phyloP scores from a whole-genome alignment of 2,888 invertebrate species.

The Apomyelois bistriatella region DNA sequence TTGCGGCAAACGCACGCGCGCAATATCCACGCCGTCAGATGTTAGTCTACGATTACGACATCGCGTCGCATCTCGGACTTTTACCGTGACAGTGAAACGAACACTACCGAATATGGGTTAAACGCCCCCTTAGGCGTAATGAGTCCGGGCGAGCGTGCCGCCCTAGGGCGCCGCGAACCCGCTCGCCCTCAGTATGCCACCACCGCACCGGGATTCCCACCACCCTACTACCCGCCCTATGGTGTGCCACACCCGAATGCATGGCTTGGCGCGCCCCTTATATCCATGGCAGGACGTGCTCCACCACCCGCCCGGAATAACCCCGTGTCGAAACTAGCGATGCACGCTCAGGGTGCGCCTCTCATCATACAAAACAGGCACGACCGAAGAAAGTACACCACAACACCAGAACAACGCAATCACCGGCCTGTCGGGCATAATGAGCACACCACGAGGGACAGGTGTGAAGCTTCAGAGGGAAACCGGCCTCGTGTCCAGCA shows the following conservation, averaged over 20 bases:
- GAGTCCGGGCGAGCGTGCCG: conserved; percentile 79
- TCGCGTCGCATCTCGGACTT: conserved; percentile 62
- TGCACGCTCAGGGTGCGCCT: conserved; percentile 92
- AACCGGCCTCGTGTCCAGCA: conserved; percentile 66
- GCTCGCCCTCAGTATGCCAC: conserved; percentile 74
- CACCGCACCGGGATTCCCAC: conserved; percentile 74
- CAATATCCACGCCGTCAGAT: conserved; percentile 59
- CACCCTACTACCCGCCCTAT: conserved; percentile 74
- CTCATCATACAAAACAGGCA: conserved; percentile 86
- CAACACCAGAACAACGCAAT: conserved; percentile 62
- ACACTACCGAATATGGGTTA: conserved; percentile 85
- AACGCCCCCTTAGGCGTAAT: conserved; percentile 74
- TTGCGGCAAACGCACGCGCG: conserved; percentile 67
- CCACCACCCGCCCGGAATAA: conserved; percentile 64
- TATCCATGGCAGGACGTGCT: conserved; percentile 86
- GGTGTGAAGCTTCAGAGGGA: conserved; percentile 60
- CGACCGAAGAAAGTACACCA: conserved; percentile 71
- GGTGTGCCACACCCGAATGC: conserved; percentile 80
- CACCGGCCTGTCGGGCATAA: conserved; percentile 54
- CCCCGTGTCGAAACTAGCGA: conserved; percentile 86
- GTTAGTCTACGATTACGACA: conserved; percentile 77
- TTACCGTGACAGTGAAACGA: conserved; percentile 74
- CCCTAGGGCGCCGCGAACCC: conserved; percentile 75
- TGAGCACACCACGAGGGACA: conserved; percentile 53
- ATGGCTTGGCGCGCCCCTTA: conserved; percentile 90